Evolutionary conservation across 2,113 vertebrate genomes (phyloP).

Genomic region (Atractosteus spatula): DNA sequence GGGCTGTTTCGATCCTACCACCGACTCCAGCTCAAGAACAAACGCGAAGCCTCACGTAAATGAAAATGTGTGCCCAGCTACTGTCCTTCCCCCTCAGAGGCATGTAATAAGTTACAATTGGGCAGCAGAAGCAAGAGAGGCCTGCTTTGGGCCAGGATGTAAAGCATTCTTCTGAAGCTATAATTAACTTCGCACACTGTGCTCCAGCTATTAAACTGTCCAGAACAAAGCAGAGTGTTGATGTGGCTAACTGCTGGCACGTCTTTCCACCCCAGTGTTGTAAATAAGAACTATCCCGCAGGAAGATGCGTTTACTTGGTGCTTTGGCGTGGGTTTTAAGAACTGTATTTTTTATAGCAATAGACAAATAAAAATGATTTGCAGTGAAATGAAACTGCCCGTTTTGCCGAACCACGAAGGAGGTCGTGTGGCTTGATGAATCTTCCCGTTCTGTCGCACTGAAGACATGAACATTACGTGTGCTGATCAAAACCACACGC

Average conservation of each 20-base stretch:
- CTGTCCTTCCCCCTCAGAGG: conserved; percentile 3
- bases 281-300: conserved; percentile 16
- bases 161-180: conserved; percentile 39
- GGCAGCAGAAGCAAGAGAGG: conserved; percentile 13
- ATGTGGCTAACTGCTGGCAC: conserved; percentile 22
- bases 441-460: no score
- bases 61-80: conserved; percentile 14
- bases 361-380: no score
- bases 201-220: conserved; percentile 27
- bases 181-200: conserved; percentile 43
- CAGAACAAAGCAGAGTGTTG: conserved; percentile 22
- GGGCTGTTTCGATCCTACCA: no score
- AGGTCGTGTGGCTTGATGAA: no score
- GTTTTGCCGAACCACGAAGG: no score
- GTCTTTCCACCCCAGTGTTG: conserved; percentile 13
- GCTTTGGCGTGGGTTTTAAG: no score
- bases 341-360: no score
- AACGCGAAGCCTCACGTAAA: conserved; percentile 16
- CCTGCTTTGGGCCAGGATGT: conserved; percentile 32
- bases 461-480: no score
- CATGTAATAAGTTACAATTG: conserved; percentile 8
- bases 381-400: no score
- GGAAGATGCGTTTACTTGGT: background rate
- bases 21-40: no score
- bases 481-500: no score